Evolutionary conservation across 1,140 invertebrate genomes (phyloP), one percentile per base, ranked within the genome.

Genomic region (Drosophila auraria): DNA sequence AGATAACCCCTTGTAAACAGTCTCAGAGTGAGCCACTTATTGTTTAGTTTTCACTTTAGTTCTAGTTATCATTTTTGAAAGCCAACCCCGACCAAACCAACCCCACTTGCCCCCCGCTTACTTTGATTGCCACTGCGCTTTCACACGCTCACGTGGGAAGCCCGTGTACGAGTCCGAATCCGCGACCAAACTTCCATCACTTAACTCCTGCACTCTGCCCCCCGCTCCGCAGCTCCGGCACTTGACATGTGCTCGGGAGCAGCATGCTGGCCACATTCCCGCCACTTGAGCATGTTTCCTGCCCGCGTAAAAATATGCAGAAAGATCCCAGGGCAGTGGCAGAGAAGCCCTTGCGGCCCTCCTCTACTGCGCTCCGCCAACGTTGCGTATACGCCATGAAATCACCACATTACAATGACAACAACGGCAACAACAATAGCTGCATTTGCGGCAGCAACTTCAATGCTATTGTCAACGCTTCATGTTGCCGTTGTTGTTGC

Each of bases 391-490:
- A 86, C 87, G 87, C 80, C 83, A 78, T 87, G 86, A 84, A 90
- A 82, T 83, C 78, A 84, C 69, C 68, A 64, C 63, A 76, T 64
- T 71, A 80, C 78, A 82, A 76, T 76, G 75, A 83, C 81, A 83
- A 75, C 79, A 79, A 70, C 60, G 58, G 58, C 57, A 57, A 62
- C 61, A 54, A 77, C 64, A 81, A 66, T 62, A 49, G 56, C 54
- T 64, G 66, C 68, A 70, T 60, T 57, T 72, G 66, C 66, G 54
- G 66, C 70, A 73, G 79, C 78, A 78, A 76, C 77, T 84, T 78
- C 74, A 84, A 84, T 89, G 84, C 86, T 89, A 89, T 90, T 90
- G 86, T 90, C 86, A 90, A 91, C 86, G 87, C 82, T 90, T 90
- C 54, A 40, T 54, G 44, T 70, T 51, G 51, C 69, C 74, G 60